Conservation (phyloP, 92 coral and sea anemone genomes). For the Paragorgia papillata region DNA sequence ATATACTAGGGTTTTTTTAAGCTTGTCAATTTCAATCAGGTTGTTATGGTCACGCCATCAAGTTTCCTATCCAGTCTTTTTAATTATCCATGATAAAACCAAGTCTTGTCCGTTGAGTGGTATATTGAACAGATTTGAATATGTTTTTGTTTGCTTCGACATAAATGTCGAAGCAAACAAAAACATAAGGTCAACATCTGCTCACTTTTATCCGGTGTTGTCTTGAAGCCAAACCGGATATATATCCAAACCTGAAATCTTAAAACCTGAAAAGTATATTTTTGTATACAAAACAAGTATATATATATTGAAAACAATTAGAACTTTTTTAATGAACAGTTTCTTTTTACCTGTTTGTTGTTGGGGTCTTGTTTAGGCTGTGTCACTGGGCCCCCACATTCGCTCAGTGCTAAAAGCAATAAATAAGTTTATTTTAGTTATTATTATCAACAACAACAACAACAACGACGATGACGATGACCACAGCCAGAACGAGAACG, state of each 20-base stretch:
- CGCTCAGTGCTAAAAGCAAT: not conserved
- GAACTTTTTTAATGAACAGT: not conserved
- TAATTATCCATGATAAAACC: too few species aligned
- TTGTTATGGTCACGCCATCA: too few species aligned
- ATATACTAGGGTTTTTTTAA: too few species aligned
- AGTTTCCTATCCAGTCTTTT: too few species aligned
- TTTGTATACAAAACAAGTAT: too few species aligned
- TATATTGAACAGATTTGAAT: not conserved
- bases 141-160: slow-evolving; percentile 33
- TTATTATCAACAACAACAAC: too few species aligned
- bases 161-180: slow-evolving; percentile 28
- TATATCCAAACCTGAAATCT: too few species aligned
- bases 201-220: not conserved
- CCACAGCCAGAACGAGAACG: too few species aligned
- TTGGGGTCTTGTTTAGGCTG: slow-evolving; percentile 14
- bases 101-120: not conserved
- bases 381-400: not conserved
- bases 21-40: too few species aligned
- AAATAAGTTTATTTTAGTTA: too few species aligned
- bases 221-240: not conserved
- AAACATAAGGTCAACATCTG: slow-evolving; percentile 16
- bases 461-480: too few species aligned
- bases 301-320: too few species aligned
- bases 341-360: slow-evolving; percentile 2
- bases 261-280: not conserved